Conservation (phyloP, 1,140 invertebrate species). For the Drosophila tani region DNA sequence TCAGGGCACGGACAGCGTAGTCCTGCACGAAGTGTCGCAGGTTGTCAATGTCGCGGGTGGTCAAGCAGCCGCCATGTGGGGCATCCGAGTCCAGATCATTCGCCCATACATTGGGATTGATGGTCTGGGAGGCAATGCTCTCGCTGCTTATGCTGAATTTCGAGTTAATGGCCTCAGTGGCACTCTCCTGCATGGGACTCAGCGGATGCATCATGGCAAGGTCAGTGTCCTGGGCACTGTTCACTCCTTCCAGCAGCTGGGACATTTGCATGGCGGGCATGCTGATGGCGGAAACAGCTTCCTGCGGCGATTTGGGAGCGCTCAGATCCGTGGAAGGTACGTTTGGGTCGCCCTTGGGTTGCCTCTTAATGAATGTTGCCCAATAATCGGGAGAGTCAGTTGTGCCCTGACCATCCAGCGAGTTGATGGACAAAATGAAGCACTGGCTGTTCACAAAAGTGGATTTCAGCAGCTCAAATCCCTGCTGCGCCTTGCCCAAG, state of each 20-base stretch:
- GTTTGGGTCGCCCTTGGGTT: constrained; percentile 86
- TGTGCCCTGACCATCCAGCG: constrained; percentile 86
- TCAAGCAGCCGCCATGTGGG: constrained; percentile 91
- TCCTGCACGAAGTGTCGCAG: constrained; percentile 94
- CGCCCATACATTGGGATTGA: constrained; percentile 87
- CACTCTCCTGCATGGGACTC: constrained; percentile 86
- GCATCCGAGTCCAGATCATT: constrained; percentile 86
- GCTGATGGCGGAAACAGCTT: constrained; percentile 85
- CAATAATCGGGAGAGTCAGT: constrained; percentile 92
- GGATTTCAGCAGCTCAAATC: constrained; percentile 93
- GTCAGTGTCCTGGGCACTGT: constrained; percentile 62
- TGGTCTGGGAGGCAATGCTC: constrained; percentile 86
- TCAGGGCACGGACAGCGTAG: constrained; percentile 93
- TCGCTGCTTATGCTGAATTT: constrained; percentile 87
- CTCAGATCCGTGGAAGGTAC: constrained; percentile 87
- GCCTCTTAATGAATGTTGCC: constrained; percentile 90
- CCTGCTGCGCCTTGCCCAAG: constrained; percentile 87
- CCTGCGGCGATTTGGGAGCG: constrained; percentile 87
- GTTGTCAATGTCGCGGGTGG: constrained; percentile 92
- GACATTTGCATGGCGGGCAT: constrained; percentile 86
- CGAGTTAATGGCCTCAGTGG: constrained; percentile 78
- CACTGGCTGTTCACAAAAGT: constrained; percentile 94
- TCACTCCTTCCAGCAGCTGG: constrained; percentile 55
- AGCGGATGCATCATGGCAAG: constrained; percentile 87
- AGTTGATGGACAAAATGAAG: constrained; percentile 95